Conservation (phyloP, 37 sponge, comb jelly and placozoan species). For the Eunapius fragilis region DNA sequence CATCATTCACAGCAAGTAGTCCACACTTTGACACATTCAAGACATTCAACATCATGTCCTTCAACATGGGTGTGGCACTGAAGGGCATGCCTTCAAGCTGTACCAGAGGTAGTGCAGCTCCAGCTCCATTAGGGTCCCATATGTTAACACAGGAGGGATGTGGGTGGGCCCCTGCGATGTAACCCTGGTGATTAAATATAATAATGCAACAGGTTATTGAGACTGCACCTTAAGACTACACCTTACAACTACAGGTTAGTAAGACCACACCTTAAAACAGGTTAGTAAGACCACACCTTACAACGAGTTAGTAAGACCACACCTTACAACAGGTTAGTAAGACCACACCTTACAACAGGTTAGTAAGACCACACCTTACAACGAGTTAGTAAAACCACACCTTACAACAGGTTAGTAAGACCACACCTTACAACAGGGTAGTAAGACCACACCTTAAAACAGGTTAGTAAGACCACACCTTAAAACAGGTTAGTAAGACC, state of each 20-base stretch:
- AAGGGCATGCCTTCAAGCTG: neutral
- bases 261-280: no score
- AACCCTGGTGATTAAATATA: neutral
- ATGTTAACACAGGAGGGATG: neutral
- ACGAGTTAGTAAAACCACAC: no score
- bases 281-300: neutral
- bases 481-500: no score
- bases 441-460: neutral
- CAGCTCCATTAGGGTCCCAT: neutral
- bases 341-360: neutral
- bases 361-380: no score
- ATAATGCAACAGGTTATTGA: no score
- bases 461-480: no score
- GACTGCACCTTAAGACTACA: no score
- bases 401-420: neutral
- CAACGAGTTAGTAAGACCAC: no score
- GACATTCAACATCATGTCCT: no score
- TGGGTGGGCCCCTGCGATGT: neutral
- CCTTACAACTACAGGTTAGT: neutral
- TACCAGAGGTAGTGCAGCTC: neutral
- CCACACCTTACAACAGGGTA: no score
- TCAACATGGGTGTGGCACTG: neutral
- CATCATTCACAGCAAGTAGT: neutral
- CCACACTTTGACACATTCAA: neutral
- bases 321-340: no score